These are phyloP conservation scores for Tamandua tetradactyla DNA, from an alignment of 2,797 vertebrate genomes.

Conservation along the genomic window DNA sequence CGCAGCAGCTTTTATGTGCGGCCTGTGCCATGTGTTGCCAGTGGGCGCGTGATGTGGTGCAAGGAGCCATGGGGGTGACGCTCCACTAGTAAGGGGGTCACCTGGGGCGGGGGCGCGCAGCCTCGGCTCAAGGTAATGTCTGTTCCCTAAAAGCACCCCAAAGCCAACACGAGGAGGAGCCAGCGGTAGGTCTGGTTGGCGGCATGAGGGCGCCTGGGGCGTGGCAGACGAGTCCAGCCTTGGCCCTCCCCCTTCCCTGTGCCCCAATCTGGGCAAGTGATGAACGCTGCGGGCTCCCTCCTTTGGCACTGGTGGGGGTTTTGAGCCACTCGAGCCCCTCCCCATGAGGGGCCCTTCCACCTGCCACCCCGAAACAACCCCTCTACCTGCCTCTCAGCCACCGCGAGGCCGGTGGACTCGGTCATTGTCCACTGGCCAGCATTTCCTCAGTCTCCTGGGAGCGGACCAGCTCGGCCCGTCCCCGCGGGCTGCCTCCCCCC, in stretches of 20 bases:
- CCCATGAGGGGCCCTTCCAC: not conserved
- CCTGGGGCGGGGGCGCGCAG: not conserved
- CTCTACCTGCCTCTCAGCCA: not conserved
- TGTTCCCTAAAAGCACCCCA: too few species aligned
- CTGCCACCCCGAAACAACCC: not conserved
- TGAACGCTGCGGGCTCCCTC: not conserved
- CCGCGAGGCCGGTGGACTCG: too few species aligned
- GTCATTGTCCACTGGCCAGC: accelerated
- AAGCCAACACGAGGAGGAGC: too few species aligned
- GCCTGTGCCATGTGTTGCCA: too few species aligned
- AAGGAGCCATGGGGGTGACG: too few species aligned
- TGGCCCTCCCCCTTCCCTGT: not conserved
- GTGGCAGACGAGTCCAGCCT: too few species aligned
- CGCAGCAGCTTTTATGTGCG: accelerated
- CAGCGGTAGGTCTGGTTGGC: too few species aligned
- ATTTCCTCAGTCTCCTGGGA: not conserved
- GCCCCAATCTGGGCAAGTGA: accelerated
- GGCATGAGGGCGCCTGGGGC: too few species aligned
- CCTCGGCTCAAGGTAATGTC: not conserved
- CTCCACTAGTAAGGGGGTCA: too few species aligned
- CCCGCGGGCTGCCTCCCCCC: accelerated
- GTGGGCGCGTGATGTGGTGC: accelerated
- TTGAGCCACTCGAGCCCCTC: not conserved
- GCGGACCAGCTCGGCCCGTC: not conserved
- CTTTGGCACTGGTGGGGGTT: not conserved